phyloP scores from a whole-genome alignment of 2,888 invertebrate species.

The Macaria liturata region DNA sequence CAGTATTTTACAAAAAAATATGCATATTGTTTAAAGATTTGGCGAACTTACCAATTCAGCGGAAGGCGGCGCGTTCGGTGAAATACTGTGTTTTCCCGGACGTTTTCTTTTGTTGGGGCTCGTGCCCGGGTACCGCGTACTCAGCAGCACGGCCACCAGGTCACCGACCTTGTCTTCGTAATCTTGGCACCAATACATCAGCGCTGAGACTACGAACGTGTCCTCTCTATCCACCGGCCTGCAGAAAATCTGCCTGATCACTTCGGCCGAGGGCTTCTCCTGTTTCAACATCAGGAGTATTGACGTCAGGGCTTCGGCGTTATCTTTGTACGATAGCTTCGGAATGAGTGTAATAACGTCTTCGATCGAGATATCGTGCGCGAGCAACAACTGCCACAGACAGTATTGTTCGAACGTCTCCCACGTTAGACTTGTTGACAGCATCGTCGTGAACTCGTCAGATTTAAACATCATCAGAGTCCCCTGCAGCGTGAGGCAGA shows the following conservation, averaged over 20 bases:
- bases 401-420: slow-evolving; percentile 99
- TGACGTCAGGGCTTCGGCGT: slow-evolving; percentile 96
- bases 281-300: slow-evolving; percentile 95
- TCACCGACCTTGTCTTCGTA: slow-evolving; percentile 94
- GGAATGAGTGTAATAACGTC: slow-evolving; percentile 90
- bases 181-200: slow-evolving; percentile 97
- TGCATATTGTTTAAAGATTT: neutral
- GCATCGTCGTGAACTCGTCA: slow-evolving; percentile 88
- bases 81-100: slow-evolving; percentile 87
- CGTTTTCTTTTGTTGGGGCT: slow-evolving; percentile 97
- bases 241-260: slow-evolving; percentile 92
- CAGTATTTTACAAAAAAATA: no score
- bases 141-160: slow-evolving; percentile 89
- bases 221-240: slow-evolving; percentile 90
- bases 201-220: slow-evolving; percentile 94
- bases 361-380: slow-evolving; percentile 97
- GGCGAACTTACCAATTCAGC: slow-evolving; percentile 87
- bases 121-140: slow-evolving; percentile 92
- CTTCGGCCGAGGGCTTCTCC: slow-evolving; percentile 94
- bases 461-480: slow-evolving; percentile 92
- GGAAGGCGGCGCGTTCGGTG: slow-evolving; percentile 87
- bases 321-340: slow-evolving; percentile 91
- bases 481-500: slow-evolving; percentile 95
- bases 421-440: slow-evolving; percentile 95
- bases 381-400: slow-evolving; percentile 97